These are phyloP conservation scores for Cyclura pinguis DNA, from an alignment of 2,797 vertebrate genomes.

Conservation along the genomic window DNA sequence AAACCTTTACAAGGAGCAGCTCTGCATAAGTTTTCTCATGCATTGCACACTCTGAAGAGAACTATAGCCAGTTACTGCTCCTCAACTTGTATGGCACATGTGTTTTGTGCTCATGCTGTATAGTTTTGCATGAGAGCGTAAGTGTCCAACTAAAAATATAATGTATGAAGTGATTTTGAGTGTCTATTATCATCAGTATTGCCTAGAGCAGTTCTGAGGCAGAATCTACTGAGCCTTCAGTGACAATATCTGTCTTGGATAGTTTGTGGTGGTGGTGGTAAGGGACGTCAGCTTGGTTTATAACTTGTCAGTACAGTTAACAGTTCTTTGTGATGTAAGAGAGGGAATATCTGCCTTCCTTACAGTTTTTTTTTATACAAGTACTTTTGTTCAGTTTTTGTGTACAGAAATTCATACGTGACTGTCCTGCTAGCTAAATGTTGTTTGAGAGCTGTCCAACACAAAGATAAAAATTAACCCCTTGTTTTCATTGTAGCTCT, in stretches of 20 bases:
- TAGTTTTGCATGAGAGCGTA: neutral
- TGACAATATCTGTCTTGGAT: neutral
- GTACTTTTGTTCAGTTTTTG: too few species aligned
- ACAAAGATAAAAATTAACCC: neutral
- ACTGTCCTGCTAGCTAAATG: neutral
- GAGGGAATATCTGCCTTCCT: neutral
- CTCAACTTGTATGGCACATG: neutral
- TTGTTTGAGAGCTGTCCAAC: neutral
- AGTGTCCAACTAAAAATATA: neutral
- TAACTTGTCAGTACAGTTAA: too few species aligned
- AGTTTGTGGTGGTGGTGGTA: neutral
- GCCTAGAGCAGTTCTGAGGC: neutral
- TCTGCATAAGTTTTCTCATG: neutral
- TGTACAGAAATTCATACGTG: neutral
- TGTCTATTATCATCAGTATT: neutral
- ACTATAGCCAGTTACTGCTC: too few species aligned
- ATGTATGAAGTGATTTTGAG: neutral
- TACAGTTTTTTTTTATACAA: neutral
- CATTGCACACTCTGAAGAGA: neutral
- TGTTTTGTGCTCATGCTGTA: neutral
- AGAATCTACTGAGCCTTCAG: neutral
- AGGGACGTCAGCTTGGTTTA: neutral
- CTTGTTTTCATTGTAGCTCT: constrained; percentile 8
- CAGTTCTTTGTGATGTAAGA: neutral
- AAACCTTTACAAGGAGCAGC: neutral